Evolutionary conservation across 2,113 vertebrate genomes (phyloP), one percentile per base, ranked within the genome.

Genomic region (Scomber scombrus): DNA sequence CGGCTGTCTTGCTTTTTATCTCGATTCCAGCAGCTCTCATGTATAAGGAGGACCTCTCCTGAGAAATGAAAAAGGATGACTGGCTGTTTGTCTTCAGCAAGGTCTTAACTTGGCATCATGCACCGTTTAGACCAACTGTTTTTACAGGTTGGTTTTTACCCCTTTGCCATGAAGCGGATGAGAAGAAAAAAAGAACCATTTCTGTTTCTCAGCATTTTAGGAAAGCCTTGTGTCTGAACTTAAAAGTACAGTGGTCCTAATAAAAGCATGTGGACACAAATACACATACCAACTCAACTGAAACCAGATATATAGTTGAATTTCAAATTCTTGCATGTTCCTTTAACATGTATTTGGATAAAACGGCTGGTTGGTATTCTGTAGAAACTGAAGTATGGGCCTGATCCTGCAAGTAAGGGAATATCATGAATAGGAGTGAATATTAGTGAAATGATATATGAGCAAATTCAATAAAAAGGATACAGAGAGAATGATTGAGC

Each of bases 291-390:
- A 88, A 67, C 71, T 45, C 23, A 88, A 86, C 19, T 75, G 67
- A 57, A 67, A 82, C 85, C 49, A 78, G 91, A 89, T 89, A 88
- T 91, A 88, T 82, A 78, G 68, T 75, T 79, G 65, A 80, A 77
- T 86, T 90, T 81, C 71, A 85, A 79, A 82, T 78, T 87, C 49
- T 84, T 88, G 72, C 81, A 66, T 89, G 81, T 82, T 91, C 56
- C 71, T 86, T 87, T 81, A 77, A 68, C 61, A 29, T 82, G 34
- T 72, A 76, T 84, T 86, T 91, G 73, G 78, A 88, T 68, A 81
- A 49, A n/a, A 65, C 60, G 12, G 61, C 50, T 74, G 61, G 64
- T 74, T 57, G 80, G 81, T 69, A 67, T 66, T 89, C 45, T 50
- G 65, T 80, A 64, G 60, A 81, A 74, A 85, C 61, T 87, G 65